These are phyloP conservation scores for Molorchus minor DNA, from an alignment of 2,888 invertebrate species.

Conservation along the genomic window DNA sequence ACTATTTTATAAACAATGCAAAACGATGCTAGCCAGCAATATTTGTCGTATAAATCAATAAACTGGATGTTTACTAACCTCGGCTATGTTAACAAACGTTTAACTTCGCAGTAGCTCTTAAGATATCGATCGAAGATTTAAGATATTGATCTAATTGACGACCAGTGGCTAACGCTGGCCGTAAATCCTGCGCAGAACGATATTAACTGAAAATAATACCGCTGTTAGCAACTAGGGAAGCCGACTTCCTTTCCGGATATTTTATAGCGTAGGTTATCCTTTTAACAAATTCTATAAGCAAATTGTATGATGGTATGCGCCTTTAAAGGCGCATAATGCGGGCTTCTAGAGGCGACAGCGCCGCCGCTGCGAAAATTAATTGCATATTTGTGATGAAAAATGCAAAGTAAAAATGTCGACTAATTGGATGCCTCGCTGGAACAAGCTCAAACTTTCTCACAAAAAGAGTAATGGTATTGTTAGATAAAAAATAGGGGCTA, in stretches of 20 bases:
- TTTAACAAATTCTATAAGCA: slow-evolving; percentile 55
- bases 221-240: slow-evolving; percentile 15
- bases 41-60: slow-evolving; percentile 4
- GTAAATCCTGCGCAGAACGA: slow-evolving; percentile 42
- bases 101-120: slow-evolving; percentile 44
- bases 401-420: slow-evolving; percentile 11
- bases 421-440: slow-evolving; percentile 13
- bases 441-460: slow-evolving; percentile 3
- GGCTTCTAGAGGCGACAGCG: not conserved
- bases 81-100: slow-evolving; percentile 50
- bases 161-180: slow-evolving; percentile 39
- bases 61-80: slow-evolving; percentile 18
- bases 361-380: not conserved
- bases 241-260: slow-evolving; percentile 33
- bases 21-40: too few species aligned
- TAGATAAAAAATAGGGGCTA: not conserved
- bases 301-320: slow-evolving; percentile 46
- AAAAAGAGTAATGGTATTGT: slow-evolving; percentile 13
- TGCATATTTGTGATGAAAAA: slow-evolving; percentile 10
- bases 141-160: slow-evolving; percentile 59
- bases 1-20: slow-evolving; percentile 3
- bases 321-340: slow-evolving; percentile 13
- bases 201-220: slow-evolving; percentile 39
- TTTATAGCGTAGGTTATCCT: slow-evolving; percentile 26
- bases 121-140: slow-evolving; percentile 56